Conservation (phyloP, 2,888 invertebrate species). For the Taphrorychus bicolor region DNA sequence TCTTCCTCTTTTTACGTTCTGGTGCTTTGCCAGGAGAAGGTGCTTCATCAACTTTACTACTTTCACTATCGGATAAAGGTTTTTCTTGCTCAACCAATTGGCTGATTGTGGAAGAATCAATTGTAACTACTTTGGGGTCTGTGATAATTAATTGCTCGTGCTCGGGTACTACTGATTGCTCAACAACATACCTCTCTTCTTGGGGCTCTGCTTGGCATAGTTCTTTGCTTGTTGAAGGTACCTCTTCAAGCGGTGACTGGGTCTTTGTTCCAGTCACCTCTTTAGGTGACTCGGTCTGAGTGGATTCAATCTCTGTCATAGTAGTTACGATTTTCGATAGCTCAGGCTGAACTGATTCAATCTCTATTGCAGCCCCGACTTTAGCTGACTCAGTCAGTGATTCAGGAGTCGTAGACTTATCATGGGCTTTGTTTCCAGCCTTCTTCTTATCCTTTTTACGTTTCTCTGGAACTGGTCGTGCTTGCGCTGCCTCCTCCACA, state of each 20-base stretch:
- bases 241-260: neutral
- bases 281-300: no score
- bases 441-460: slow-evolving; percentile 18
- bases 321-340: no score
- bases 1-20: slow-evolving; percentile 44
- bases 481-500: slow-evolving; percentile 10
- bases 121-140: slow-evolving; percentile 40
- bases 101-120: slow-evolving; percentile 39
- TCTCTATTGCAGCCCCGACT: neutral
- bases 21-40: slow-evolving; percentile 50
- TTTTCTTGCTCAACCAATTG: slow-evolving; percentile 50
- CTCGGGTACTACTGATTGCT: slow-evolving; percentile 50
- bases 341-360: no score
- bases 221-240: no score
- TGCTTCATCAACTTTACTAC: slow-evolving; percentile 53
- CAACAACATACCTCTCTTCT: slow-evolving; percentile 58
- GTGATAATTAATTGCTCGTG: slow-evolving; percentile 49
- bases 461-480: neutral
- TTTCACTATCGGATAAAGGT: slow-evolving; percentile 46
- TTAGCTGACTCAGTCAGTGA: slow-evolving; percentile 7
- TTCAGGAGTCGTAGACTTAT: slow-evolving; percentile 39
- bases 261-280: neutral
- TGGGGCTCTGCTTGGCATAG: slow-evolving; percentile 49
- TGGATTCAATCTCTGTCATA: no score
- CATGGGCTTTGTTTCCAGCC: slow-evolving; percentile 11